These are phyloP conservation scores for Gobionotothen gibberifrons DNA, from an alignment of 2,797 vertebrate genomes.

Conservation along the genomic window DNA sequence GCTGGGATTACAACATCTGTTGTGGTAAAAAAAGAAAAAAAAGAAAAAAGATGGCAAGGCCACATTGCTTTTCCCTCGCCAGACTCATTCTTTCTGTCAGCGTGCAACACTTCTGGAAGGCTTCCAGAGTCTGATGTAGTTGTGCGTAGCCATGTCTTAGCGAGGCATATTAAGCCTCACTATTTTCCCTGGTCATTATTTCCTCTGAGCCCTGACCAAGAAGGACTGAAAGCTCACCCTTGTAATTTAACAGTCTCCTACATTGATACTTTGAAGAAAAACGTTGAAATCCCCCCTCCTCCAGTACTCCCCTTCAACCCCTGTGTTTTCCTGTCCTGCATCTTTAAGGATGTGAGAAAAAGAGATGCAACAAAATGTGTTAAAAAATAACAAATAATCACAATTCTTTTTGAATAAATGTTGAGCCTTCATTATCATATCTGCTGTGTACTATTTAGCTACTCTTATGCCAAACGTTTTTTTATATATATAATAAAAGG, in stretches of 20 bases:
- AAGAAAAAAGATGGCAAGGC: conserved; percentile 43
- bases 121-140: conserved; percentile 53
- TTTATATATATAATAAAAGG: neutral
- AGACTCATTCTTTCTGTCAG: conserved; percentile 63
- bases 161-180: conserved; percentile 36
- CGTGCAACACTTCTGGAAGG: conserved; percentile 45
- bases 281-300: conserved; percentile 30
- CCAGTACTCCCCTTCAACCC: too few species aligned
- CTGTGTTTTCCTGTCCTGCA: conserved; percentile 12
- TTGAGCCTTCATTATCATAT: conserved; percentile 28
- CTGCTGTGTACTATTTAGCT: conserved; percentile 29
- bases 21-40: conserved; percentile 50
- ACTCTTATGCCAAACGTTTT: conserved; percentile 3
- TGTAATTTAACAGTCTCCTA: conserved; percentile 28
- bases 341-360: conserved; percentile 38
- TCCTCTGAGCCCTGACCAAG: conserved; percentile 15
- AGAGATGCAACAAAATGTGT: conserved; percentile 22
- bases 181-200: conserved; percentile 51
- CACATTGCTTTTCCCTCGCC: conserved; percentile 54
- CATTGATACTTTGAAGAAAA: conserved; percentile 30
- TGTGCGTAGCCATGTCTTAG: conserved; percentile 37
- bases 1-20: conserved; percentile 75
- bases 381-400: conserved; percentile 20
- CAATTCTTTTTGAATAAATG: conserved; percentile 14
- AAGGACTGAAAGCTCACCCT: conserved; percentile 25